Conservation (phyloP, 2,888 invertebrate species). For the Incurvaria masculella region DNA sequence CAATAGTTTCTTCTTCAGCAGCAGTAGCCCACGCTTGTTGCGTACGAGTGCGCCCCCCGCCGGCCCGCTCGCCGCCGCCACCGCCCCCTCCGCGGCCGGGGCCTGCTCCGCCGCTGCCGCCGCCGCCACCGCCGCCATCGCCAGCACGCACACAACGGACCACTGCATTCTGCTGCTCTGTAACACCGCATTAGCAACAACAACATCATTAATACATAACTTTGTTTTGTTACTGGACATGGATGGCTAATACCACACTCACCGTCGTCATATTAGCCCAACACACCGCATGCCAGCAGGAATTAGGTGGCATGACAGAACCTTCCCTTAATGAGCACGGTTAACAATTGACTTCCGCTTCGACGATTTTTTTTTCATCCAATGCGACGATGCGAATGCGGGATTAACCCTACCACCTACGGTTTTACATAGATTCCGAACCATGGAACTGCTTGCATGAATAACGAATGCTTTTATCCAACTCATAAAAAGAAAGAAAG, state of each 20-base stretch:
- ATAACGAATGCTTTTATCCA: no score
- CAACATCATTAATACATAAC: conserved; percentile 1
- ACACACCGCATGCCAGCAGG: conserved; percentile 1
- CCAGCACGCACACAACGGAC: conserved; percentile 36
- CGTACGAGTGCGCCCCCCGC: conserved; percentile 34
- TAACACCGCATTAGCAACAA: conserved; percentile 1
- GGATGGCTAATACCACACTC: no score
- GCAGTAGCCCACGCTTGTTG: conserved; percentile 38
- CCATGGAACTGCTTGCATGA: conserved; percentile 3
- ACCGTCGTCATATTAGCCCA: no score
- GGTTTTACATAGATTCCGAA: no score
- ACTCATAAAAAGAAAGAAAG: no score
- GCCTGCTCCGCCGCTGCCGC: conserved; percentile 28
- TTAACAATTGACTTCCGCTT: not conserved
- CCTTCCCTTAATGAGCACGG: no score
- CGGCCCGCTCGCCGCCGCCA: no score
- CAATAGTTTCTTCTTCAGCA: conserved; percentile 45
- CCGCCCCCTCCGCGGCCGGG: conserved; percentile 23
- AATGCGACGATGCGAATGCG: not conserved
- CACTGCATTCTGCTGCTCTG: conserved; percentile 33
- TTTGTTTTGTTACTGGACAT: no score
- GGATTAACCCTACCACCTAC: no score
- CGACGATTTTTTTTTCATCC: no score
- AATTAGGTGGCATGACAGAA: no score
- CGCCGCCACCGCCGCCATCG: conserved; percentile 35